Evolutionary conservation across 2,113 vertebrate genomes (phyloP), one percentile per base, ranked within the genome.

Genomic region (Himantopus leucocephalus): DNA sequence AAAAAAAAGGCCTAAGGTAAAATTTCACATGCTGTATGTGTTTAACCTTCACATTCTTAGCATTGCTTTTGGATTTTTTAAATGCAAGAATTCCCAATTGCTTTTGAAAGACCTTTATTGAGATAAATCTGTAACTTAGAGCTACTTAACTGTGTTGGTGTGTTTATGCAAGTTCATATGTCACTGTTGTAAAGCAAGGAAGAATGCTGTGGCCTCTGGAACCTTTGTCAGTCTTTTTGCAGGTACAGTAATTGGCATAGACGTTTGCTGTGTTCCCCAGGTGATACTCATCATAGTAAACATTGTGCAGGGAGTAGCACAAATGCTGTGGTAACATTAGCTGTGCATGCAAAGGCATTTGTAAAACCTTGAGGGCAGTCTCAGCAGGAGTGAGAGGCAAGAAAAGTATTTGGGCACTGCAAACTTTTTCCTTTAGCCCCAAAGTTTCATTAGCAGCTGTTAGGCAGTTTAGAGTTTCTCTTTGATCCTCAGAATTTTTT

Each of bases 11-110:
- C 77, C 53, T 8, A 8, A 6, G 53, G 74, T 41, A 26, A 64
- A 32, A 47, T 71, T 64, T 80, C 11, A 5, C 19, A 6, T 70
- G 32, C 27, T 72, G 23, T 82, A 35, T 74, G 81, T 75, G 59
- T 81, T 94, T 93, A 95, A 58, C 94, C 82, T 92, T 76, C 52
- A 90, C 63, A 19, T 64, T 66, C 67, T 86, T 87, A 88, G 41
- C 59, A 70, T 86, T 83, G 55, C 64, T 70, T 92, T 85, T 30
- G 35, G 9, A 39, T 43, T 72, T 88, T 62, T 62, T 76, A 43
- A 2, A 39, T 56, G 19, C 37, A 80, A 60, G 75, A 52, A 68
- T 58, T 83, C 56, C 24, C 43, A 67, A 1, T 56, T 56, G 81
- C 62, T 86, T 80, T 90, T 68, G 27, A 72, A 77, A 66, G 50